A percentile compares a stretch with the other conserved stretches of the same genome.
Evolutionary conservation across 2,888 invertebrate species (phyloP).

Genomic region (Onchidella celtica): DNA sequence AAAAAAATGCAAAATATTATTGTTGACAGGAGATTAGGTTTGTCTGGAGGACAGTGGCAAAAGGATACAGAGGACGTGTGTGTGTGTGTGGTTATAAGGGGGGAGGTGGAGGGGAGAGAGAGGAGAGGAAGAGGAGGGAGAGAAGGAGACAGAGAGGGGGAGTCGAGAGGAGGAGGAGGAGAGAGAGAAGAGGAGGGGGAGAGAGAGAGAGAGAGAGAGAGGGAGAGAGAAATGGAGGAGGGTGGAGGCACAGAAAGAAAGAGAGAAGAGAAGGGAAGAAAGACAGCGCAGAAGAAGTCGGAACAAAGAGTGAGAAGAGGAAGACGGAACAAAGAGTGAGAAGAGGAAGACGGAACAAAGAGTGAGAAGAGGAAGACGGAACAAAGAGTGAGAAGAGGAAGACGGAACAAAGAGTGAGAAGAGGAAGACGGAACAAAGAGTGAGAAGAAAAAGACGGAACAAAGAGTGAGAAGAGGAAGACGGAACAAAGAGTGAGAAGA

Average conservation of each 20-base stretch:
- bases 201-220: not conserved
- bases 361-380: not conserved
- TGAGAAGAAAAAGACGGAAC: not conserved
- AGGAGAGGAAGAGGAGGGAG: not conserved
- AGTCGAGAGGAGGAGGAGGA: conserved; percentile 31
- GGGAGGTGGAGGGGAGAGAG: not conserved
- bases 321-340: not conserved
- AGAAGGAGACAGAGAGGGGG: conserved; percentile 17
- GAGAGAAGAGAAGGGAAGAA: not conserved
- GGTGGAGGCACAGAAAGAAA: conserved; percentile 2
- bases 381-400: not conserved
- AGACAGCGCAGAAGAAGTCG: not conserved
- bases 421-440: not conserved
- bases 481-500: not conserved
- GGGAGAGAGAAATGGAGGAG: conserved; percentile 30
- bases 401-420: not conserved
- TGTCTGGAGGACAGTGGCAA: no score
- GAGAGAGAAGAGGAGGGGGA: not conserved
- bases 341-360: not conserved
- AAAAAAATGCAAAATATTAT: no score
- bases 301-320: not conserved
- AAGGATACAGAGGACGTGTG: no score
- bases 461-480: conserved; percentile 2
- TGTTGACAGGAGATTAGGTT: no score
- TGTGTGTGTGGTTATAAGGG: no score